Base-by-base conservation (phyloP, 2,797 vertebrate species). In the Cyclopterus lumpus region DNA sequence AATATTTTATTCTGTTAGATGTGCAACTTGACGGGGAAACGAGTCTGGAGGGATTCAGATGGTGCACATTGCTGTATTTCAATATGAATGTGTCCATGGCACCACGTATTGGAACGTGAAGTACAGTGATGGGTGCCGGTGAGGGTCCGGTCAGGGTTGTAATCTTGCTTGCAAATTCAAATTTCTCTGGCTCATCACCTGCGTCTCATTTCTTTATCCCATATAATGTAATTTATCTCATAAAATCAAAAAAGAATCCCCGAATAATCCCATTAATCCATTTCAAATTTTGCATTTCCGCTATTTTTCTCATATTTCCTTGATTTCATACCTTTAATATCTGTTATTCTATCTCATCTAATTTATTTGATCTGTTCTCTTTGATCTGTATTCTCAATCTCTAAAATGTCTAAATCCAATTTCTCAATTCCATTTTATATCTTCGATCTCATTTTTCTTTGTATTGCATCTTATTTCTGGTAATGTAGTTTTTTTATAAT, bases 1-100 rank as follows among this genome's bases (percentile, higher is more conserved):
- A 18, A 11, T 60, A 8, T 58, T 73, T 73, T 6, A 60, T 54
- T 72, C 60, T 20, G 51, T 62, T 58, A 49, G 51, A 75, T 53
- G 49, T 5, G 26, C 28, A 62, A n/a, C 36, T 40, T 22, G 22
- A 34, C 48, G 30, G 10, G 26, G 64, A 53, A 34, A 42, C 15
- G 18, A 73, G 62, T 70, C 44, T 14, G 14, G 12, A 28, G 26
- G 30, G 20, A 34, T 15, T 22, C 6, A n/a, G 10, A 26, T 22
- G 12, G 2, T n/a, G 40, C 54, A 16, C 24, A 15, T n/a, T 3
- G 14, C 60, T 57, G 48, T 22, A 30, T 36, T 8, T 26, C 18
- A n/a, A n/a, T n/a, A n/a, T n/a, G 65, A 54, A 55, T 60, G 12
- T 42, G n/a, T 69, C 20, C 6, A 18, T 22, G 48, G 18, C 3